Evolutionary conservation across 2,888 invertebrate genomes (phyloP).

Genomic region (Noctua fimbriata): DNA sequence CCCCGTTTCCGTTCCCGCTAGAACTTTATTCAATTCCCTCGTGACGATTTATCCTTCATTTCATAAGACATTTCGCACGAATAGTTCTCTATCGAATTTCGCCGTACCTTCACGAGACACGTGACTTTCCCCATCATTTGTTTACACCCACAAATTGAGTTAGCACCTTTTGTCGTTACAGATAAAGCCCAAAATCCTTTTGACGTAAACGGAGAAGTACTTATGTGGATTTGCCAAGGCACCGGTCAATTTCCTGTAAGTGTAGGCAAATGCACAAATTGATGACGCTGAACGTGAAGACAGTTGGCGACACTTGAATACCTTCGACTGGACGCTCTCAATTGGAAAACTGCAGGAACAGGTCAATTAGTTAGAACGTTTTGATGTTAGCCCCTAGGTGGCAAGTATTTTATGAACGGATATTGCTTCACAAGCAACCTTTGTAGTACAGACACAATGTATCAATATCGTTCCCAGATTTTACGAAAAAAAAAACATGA

Average conservation of each 20-base stretch:
- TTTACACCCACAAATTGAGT: slow-evolving; percentile 48
- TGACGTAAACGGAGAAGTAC: slow-evolving; percentile 13
- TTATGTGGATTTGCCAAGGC: slow-evolving; percentile 38
- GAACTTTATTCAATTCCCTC: slow-evolving; percentile 71
- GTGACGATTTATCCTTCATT: slow-evolving; percentile 81
- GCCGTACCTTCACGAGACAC: slow-evolving; percentile 69
- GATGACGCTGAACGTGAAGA: slow-evolving; percentile 46
- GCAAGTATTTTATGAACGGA: not conserved
- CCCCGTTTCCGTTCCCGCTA: slow-evolving; percentile 60
- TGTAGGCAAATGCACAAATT: slow-evolving; percentile 60
- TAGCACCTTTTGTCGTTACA: slow-evolving; percentile 55
- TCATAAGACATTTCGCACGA: slow-evolving; percentile 81
- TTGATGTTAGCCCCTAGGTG: slow-evolving; percentile 12
- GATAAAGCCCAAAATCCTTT: slow-evolving; percentile 57
- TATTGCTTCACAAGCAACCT: slow-evolving; percentile 13
- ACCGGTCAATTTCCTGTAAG: slow-evolving; percentile 62
- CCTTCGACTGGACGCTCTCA: slow-evolving; percentile 60
- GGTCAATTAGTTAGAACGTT: slow-evolving; percentile 54
- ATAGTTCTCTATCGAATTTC: slow-evolving; percentile 77
- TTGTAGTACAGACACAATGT: not conserved
- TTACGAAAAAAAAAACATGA: slow-evolving; percentile 16
- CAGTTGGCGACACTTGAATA: slow-evolving; percentile 76
- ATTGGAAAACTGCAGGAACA: slow-evolving; percentile 57
- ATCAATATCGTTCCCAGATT: slow-evolving; percentile 16
- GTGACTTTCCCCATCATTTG: slow-evolving; percentile 69